These are phyloP conservation scores for Campoletis raptor DNA, from an alignment of 2,888 invertebrate species.

Conservation along the genomic window DNA sequence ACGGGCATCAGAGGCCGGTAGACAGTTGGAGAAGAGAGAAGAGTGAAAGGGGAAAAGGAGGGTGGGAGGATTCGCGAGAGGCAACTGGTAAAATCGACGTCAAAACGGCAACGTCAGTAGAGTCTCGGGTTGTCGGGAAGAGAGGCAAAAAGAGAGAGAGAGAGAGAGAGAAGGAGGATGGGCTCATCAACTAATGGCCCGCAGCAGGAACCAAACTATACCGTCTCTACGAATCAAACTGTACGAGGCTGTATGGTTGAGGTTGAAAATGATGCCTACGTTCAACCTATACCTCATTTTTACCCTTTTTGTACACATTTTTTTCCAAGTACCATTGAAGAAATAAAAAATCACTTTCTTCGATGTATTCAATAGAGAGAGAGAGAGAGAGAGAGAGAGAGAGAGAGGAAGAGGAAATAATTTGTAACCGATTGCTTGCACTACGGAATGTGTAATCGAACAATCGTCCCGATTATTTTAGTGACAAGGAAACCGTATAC, in stretches of 20 bases:
- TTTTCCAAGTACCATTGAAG: neutral
- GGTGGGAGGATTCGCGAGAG: slow-evolving; percentile 53
- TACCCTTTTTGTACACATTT: slow-evolving; percentile 28
- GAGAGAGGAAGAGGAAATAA: neutral
- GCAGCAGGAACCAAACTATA: slow-evolving; percentile 82
- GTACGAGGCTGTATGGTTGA: slow-evolving; percentile 34
- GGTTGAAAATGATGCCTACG: slow-evolving; percentile 36
- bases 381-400: too few relatives aligned
- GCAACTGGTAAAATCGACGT: slow-evolving; percentile 50
- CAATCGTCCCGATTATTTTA: neutral
- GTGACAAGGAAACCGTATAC: too few relatives aligned
- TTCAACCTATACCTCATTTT: slow-evolving; percentile 41
- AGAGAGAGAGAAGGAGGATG: slow-evolving; percentile 73
- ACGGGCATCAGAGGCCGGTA: slow-evolving; percentile 64
- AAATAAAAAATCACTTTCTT: slow-evolving; percentile 35
- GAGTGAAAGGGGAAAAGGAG: slow-evolving; percentile 73
- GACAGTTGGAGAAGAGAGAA: slow-evolving; percentile 47
- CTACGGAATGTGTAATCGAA: neutral
- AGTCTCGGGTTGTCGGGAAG: slow-evolving; percentile 36
- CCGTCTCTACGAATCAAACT: slow-evolving; percentile 49
- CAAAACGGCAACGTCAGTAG: slow-evolving; percentile 52
- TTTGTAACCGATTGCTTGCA: neutral
- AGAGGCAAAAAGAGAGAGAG: slow-evolving; percentile 23
- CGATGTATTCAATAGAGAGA: neutral
- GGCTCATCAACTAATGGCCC: slow-evolving; percentile 85